Base-by-base conservation (phyloP, 1,140 invertebrate genomes). In the Mesaphorura yosii region DNA sequence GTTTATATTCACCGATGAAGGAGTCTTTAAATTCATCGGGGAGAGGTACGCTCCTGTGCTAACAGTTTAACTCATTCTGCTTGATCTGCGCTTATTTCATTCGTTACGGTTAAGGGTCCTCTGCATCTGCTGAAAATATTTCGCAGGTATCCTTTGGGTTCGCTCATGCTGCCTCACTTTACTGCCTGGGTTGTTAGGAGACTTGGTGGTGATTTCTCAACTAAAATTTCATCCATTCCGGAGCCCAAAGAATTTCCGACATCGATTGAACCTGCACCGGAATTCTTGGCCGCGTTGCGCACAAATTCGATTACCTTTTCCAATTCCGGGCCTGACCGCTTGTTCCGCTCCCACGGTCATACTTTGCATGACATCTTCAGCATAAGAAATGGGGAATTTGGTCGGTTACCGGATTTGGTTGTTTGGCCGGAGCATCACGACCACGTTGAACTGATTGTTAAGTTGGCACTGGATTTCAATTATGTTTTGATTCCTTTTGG, bases 401-500 rank as follows among this genome's bases (percentile, higher is more conserved):
- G 78, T 12, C 76, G 92, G 58, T 88, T 98, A 67, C 92, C 92
- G 1, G 94, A 98, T 66, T 64, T 96, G 6, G 86, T 98, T 1
- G 72, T 93, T 1, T 98, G 93, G 93, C 22, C 60, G 76, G 77
- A 75, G 22, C 78, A 71, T 63, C 90, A 95, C 66, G 76, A 84
- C 15, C 80, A 91, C 61, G 88, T 93, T 12, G 80, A 83, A 29
- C 76, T 78, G 66, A 75, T 97, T 63, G 84, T 98, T 0, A 71
- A 80, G 48, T 65, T 86, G 17, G 92, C 91, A 1, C 73, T 78
- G 44, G 72, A 79, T 40, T 72, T 83, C 62, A 77, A 86, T 62
- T 76, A 88, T n/a, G 88, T 84, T 26, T 77, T 96, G 29, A 89
- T 98, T 64, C 93, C 94, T 7, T 96, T 86, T 71, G 94, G 94